Evolutionary conservation across 1,140 invertebrate species (phyloP).

Genomic region (Zaprionus gabonicus): DNA sequence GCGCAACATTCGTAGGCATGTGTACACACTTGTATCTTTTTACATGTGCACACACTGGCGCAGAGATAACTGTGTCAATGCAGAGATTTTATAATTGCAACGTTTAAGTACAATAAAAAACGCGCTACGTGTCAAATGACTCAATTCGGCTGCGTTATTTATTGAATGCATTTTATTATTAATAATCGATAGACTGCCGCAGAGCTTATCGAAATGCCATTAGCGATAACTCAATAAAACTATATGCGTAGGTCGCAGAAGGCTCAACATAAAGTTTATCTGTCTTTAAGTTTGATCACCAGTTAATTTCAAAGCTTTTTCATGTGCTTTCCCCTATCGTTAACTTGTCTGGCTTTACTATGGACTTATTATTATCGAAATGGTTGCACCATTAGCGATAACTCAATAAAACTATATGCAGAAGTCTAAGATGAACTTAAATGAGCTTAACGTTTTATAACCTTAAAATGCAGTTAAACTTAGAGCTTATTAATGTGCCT

Average conservation of each 20-base stretch:
- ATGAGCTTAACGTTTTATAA: too few species aligned
- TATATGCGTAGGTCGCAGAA: not conserved
- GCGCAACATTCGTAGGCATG: not conserved
- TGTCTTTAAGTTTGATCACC: too few species aligned
- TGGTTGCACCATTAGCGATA: too few species aligned
- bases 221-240: not conserved
- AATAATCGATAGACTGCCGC: not conserved
- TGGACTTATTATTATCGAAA: too few species aligned
- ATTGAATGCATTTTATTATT: slow-evolving; percentile 24
- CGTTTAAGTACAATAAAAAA: slow-evolving; percentile 43
- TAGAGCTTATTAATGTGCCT: too few species aligned
- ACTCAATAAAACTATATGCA: too few species aligned
- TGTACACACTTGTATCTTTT: not conserved
- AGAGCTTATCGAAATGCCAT: not conserved
- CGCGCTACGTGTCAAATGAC: slow-evolving; percentile 35
- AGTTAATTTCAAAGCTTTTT: too few species aligned
- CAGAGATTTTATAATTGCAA: slow-evolving; percentile 62
- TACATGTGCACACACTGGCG: slow-evolving; percentile 8
- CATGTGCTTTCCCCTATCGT: not conserved
- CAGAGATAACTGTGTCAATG: slow-evolving; percentile 63
- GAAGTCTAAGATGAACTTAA: too few species aligned
- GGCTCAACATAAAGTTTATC: not conserved
- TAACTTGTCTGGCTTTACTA: not conserved
- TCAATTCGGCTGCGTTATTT: slow-evolving; percentile 37
- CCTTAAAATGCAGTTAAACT: too few species aligned